Base-by-base conservation (phyloP, 2,797 vertebrate genomes). In the Typhlichthys subterraneus region DNA sequence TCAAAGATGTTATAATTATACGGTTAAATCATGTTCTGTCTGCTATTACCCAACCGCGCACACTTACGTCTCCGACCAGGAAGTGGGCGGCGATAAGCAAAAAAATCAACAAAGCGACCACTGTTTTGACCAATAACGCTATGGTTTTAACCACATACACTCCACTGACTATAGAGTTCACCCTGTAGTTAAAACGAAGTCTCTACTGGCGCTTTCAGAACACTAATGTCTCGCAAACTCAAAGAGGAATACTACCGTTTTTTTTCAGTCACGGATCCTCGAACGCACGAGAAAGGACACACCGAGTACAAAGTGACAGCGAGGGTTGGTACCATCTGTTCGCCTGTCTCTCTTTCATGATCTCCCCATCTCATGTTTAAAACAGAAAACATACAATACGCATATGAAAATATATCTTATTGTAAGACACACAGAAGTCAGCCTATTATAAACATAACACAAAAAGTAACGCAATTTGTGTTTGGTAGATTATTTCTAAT, bases 261-360 rank as follows among this genome's bases (percentile, higher is more conserved):
- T 66, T 97, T 95, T 55, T 75, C 85, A 2, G 95, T 97, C 13
- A 90, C 88, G 11, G 94, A 97, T 2, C 88, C 92, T n/a, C 92
- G 96, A 5, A 86, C 90, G n/a, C 94, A 97, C 79, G 94, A 95
- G 68, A 96, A 95, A 76, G 96, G 96, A 65, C 90, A 94, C 91
- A 97, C 96, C 3, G 96, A 96, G 71, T 97, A 97, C 83, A 95
- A 93, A 93, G 93, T 97, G 45, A 91, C 90, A 8, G 96, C 94
- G 1, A 89, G 94, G 94, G 96, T 97, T 49, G 83, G 92, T 89
- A 64, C 13, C 33, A 33, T 11, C 23, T 5, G 14, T 63, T 10
- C 13, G 10, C 9, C 55, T 57, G 56, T 46, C 12, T 12, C 7
- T 49, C 17, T 6, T 14, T 58, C 31, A 54, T 10, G 5, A 29